Base-by-base conservation (phyloP, 2,888 invertebrate species). In the Halocaridina rubra region DNA sequence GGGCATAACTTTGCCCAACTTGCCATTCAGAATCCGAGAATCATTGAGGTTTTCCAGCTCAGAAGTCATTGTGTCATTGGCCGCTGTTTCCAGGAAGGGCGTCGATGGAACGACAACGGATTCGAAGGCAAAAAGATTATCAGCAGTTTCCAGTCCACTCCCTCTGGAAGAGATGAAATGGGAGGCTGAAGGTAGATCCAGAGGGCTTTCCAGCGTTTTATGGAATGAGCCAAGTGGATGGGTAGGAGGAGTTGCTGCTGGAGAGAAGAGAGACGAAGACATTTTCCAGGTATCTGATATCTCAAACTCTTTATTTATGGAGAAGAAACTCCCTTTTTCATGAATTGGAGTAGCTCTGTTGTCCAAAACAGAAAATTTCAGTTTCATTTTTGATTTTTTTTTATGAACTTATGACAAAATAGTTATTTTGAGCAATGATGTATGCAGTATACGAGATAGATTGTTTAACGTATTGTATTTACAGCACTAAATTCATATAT, bases 1-100 rank as follows among this genome's bases (percentile, higher is more conserved):
- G 10, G 88, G 88, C 69, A 87, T 24, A 19, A 30, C 64, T 64
- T 67, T 71, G 29, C 24, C 30, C 27, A 29, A 19, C 27, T 53
- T 53, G n/a, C 16, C 0, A 1, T 16, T 16, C 8, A n/a, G 53
- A 3, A 53, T 0, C 7, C 19, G 53, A 19, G 53, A 53, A 3
- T 53, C 53, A 19, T 53, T 53, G 16, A 53, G 19, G 53, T n/a
- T 19, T 3, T 53, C 53, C 10, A 4, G 53, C 4, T 53, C 53
- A 10, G 19, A 16, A 19, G 53, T n/a, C n/a, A 53, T n/a, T 1
- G 53, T n/a, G 53, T 53, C 53, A 19, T 53, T 53, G 0, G 16
- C 7, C 4, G 53, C 16, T 16, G 53, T n/a, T 53, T 53, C 53
- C 53, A 19, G n/a, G 53, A 53, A 10, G 53, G 19, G n/a, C 0